Conservation (phyloP, 1,140 invertebrate species). For the Euglossa dilemma region DNA sequence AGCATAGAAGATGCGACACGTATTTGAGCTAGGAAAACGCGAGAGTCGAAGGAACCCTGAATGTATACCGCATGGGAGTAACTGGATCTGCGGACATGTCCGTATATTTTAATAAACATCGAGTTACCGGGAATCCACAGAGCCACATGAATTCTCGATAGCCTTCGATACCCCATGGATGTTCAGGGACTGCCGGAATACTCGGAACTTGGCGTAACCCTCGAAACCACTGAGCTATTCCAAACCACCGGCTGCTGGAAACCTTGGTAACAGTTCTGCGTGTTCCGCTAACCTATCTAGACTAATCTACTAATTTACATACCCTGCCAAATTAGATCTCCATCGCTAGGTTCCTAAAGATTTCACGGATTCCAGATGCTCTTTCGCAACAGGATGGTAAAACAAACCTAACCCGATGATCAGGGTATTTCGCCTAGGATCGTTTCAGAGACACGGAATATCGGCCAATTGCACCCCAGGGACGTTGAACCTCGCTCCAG, state of each 20-base stretch:
- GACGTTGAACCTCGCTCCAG: neutral
- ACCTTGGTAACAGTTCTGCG: neutral
- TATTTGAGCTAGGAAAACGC: neutral
- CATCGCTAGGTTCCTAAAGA: no score
- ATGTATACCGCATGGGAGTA: neutral
- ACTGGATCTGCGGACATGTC: neutral
- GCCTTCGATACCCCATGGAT: neutral
- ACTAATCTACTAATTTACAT: neutral
- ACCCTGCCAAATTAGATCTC: no score
- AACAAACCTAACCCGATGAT: neutral
- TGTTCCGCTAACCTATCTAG: neutral
- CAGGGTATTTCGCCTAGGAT: neutral
- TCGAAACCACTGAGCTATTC: neutral
- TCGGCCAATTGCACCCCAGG: neutral
- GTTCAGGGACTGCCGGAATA: neutral
- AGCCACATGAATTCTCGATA: neutral
- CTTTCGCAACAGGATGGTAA: no score
- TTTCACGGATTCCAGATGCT: no score
- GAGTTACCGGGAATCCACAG: neutral
- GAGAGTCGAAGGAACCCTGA: no score
- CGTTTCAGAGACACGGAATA: neutral
- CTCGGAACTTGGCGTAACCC: neutral
- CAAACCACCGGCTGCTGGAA: neutral
- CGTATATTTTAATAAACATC: neutral
- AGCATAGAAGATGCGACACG: neutral